A percentile compares a stretch with the other conserved stretches of the same genome.
These are phyloP conservation scores for Megalurothrips usitatus DNA, from an alignment of 2,888 invertebrate genomes.

Conservation along the genomic window DNA sequence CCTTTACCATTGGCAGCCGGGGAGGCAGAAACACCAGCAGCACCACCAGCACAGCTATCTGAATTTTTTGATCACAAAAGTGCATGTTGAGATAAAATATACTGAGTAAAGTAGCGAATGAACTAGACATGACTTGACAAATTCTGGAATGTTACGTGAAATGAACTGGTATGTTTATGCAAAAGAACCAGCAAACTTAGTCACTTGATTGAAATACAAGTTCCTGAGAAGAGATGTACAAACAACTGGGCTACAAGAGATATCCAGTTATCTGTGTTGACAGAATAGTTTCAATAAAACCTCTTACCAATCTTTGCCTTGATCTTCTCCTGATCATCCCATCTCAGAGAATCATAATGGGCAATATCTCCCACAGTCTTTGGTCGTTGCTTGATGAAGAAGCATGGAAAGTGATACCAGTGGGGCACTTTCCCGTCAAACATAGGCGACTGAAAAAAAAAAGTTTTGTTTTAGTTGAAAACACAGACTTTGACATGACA, in stretches of 20 bases:
- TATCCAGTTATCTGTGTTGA: neutral
- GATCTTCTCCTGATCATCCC: constrained; percentile 79
- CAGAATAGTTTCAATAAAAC: neutral
- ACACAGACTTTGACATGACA: constrained; percentile 17
- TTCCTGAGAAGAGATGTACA: neutral
- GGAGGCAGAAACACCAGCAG: constrained; percentile 48
- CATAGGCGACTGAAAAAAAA: constrained; percentile 65
- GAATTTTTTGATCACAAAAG: constrained; percentile 29
- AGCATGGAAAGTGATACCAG: constrained; percentile 87
- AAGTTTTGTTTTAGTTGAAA: constrained; percentile 34
- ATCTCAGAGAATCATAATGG: constrained; percentile 70
- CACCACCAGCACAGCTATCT: constrained; percentile 37
- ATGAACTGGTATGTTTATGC: neutral
- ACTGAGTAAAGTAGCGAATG: neutral
- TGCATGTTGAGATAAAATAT: neutral
- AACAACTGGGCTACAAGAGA: neutral
- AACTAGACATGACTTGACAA: neutral
- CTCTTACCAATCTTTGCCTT: constrained; percentile 60
- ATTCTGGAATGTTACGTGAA: neutral
- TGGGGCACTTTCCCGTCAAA: constrained; percentile 81
- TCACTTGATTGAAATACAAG: neutral
- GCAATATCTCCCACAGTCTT: constrained; percentile 69
- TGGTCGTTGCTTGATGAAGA: constrained; percentile 77
- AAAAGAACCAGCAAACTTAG: neutral
- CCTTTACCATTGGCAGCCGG: constrained; percentile 49